phyloP scores from a whole-genome alignment of 2,797 vertebrate genomes.

The Thripadectes ignobilis region DNA sequence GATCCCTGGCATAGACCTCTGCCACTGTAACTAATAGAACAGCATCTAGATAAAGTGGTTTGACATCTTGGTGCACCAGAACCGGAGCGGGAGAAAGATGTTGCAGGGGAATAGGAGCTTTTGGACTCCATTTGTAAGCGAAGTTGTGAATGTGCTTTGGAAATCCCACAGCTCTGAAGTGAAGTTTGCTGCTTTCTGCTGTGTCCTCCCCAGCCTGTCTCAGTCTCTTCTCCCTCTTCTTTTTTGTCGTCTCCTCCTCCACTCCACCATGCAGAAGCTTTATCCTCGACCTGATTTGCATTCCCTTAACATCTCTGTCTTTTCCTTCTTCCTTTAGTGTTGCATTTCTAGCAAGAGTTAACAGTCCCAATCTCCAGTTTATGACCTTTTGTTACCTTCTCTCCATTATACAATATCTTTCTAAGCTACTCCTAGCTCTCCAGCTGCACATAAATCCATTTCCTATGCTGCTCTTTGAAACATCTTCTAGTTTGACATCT shows the following conservation, averaged over 20 bases:
- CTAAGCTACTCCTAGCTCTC: background rate
- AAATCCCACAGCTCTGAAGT: background rate
- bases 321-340: background rate
- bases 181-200: background rate
- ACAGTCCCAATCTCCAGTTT: background rate
- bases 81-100: background rate
- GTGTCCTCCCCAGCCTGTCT: background rate
- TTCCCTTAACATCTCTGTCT: background rate
- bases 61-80: background rate
- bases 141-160: background rate
- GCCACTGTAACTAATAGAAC: background rate
- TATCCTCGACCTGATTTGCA: background rate
- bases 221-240: background rate
- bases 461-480: background rate
- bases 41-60: background rate
- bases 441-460: background rate
- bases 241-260: background rate
- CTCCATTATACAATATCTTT: background rate
- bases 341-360: background rate
- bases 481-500: background rate
- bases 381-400: background rate
- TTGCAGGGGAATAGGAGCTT: background rate
- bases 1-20: background rate
- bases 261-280: background rate
- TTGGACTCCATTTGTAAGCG: background rate